Evolutionary conservation across 1,140 invertebrate species (phyloP), one percentile per base, ranked within the genome.

Genomic region (Drosophila repletoides): DNA sequence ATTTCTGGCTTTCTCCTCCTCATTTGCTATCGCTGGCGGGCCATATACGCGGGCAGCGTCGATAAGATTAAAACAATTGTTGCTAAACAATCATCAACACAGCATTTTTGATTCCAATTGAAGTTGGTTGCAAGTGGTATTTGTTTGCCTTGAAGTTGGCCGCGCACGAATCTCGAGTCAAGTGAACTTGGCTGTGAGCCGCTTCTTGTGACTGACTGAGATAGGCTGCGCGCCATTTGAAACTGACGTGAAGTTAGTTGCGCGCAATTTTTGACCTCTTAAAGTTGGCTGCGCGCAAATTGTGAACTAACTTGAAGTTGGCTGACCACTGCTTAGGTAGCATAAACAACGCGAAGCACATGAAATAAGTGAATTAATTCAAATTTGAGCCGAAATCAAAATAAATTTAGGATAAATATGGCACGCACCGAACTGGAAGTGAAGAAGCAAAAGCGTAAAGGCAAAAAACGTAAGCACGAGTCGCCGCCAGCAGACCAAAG

Each of bases 391-490:
- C 7, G 3, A 55, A 48, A 28, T 22, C 9, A 33, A 10, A 36
- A 10, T 14, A 61, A 46, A 15, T 7, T 17, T 10, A 21, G n/a
- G 29, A 9, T 28, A 9, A 15, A 19, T 10, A 89, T 89, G 87
- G 87, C 87, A 5, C 83, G 83, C n/a, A 68, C 72, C 2, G 87
- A 89, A 19, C 14, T 19, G 5, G 72, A 67, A 6, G 7, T 38
- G 2, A 87, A 81, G 12, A 84, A 87, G 22, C 56, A 59, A 19
- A 79, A 71, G 17, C 48, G 41, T 3, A 81, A 89, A 31, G 81
- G 38, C 1, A 89, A 84, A 22, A 89, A 89, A 45, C 77, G 87
- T 1, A 84, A 89, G 26, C 81, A 88, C 34, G 71, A 80, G 12
- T 33, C 15, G 0, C 24, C 40, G 1, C 9, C 21, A 10, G 19